Conservation (phyloP, 2,888 invertebrate species). For the Pseudococcus longispinus region DNA sequence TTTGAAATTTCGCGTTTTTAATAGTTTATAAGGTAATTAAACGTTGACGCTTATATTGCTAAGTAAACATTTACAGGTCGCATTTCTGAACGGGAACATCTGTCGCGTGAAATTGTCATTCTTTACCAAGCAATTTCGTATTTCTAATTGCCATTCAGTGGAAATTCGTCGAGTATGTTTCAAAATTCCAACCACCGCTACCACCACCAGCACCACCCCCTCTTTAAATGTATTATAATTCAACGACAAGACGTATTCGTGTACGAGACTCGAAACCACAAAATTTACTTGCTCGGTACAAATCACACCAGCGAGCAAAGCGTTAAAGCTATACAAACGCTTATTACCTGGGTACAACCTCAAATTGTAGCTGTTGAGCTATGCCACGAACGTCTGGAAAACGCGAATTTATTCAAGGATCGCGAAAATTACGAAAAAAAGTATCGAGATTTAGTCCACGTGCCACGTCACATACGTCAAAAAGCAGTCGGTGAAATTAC, state of each 20-base stretch:
- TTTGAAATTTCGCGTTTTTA: conserved; percentile 24
- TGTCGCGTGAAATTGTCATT: not conserved
- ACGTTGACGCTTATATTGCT: conserved; percentile 10
- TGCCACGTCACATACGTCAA: not conserved
- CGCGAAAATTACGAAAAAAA: not conserved
- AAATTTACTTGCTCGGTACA: conserved; percentile 35
- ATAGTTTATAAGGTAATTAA: conserved; percentile 15
- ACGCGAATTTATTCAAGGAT: not conserved
- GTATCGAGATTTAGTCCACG: not conserved
- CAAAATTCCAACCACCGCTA: not conserved
- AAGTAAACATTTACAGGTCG: not conserved
- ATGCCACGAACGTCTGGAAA: conserved; percentile 6
- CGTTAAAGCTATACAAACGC: not conserved
- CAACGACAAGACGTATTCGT: not conserved
- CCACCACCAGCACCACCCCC: no score
- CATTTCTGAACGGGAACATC: not conserved
- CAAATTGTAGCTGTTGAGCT: not conserved
- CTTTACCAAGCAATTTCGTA: not conserved
- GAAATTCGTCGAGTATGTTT: not conserved
- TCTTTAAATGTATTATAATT: not conserved
- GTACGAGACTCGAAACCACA: not conserved
- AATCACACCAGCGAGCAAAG: not conserved
- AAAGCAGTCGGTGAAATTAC: not conserved
- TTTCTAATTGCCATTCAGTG: not conserved
- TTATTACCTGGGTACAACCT: not conserved